phyloP scores from a whole-genome alignment of 2,888 invertebrate genomes.

The Ryuthela nishihirai region DNA sequence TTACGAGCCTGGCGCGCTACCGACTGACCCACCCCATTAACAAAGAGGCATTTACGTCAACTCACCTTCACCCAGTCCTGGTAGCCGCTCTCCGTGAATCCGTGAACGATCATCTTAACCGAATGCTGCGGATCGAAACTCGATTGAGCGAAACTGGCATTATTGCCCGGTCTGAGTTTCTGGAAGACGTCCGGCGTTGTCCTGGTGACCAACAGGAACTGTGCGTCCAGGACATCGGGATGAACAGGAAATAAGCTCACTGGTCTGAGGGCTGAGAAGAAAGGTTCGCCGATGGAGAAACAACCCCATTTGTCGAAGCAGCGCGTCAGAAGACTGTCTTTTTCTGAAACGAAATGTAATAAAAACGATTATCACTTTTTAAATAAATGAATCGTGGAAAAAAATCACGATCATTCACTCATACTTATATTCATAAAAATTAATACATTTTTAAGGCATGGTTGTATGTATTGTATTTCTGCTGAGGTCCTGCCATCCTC shows the following conservation, averaged over 20 bases:
- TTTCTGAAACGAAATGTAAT: conserved; percentile 6
- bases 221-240: conserved; percentile 68
- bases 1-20: too few species aligned
- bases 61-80: conserved; percentile 73
- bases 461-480: too few species aligned
- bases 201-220: conserved; percentile 69
- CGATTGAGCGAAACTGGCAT: conserved; percentile 33
- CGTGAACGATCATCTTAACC: conserved; percentile 79
- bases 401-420: too few species aligned
- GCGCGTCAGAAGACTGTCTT: conserved; percentile 32
- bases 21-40: too few species aligned
- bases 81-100: conserved; percentile 77
- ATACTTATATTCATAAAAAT: too few species aligned
- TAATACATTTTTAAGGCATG: too few species aligned
- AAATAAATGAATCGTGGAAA: too few species aligned
- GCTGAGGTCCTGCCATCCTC: too few species aligned
- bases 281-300: conserved; percentile 59
- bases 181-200: conserved; percentile 63
- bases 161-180: conserved; percentile 28
- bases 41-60: conserved; percentile 35
- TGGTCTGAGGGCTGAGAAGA: conserved; percentile 58
- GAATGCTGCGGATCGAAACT: conserved; percentile 64
- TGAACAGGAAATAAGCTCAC: conserved; percentile 72
- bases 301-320: conserved; percentile 80
- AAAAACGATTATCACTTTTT: neutral